Evolutionary conservation across 35 echinoderm and acorn worm genomes (phyloP).

Genomic region (Ptychodera flava): DNA sequence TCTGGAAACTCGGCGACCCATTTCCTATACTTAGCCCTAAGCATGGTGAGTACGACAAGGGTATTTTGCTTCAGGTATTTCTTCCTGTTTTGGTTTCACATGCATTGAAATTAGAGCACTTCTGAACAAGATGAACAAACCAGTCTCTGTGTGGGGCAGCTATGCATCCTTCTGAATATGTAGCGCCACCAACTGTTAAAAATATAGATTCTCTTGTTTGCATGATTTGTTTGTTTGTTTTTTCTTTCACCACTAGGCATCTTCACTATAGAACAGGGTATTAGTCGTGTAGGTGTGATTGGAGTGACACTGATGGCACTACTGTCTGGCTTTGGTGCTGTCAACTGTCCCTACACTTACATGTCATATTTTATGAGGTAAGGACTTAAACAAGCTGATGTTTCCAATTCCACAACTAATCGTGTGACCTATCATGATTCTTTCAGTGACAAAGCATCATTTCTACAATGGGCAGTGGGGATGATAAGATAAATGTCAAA

Average conservation of each 20-base stretch:
- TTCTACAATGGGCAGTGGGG: not conserved
- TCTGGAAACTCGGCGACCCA: slow-evolving; percentile 97
- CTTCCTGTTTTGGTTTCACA: not conserved
- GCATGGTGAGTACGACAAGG: slow-evolving; percentile 50
- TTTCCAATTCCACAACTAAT: not conserved
- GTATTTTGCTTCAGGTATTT: not conserved
- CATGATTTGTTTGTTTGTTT: not conserved
- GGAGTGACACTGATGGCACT: slow-evolving; percentile 88
- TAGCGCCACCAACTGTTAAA: not conserved
- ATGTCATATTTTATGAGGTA: slow-evolving; percentile 97
- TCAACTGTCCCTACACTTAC: slow-evolving; percentile 97
- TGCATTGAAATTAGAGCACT: not conserved
- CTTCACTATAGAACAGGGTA: slow-evolving; percentile 90
- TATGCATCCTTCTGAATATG: not conserved
- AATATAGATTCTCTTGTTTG: too few relatives aligned
- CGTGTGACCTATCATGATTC: too few relatives aligned
- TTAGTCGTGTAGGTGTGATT: slow-evolving; percentile 93
- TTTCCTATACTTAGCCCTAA: slow-evolving; percentile 94
- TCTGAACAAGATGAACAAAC: not conserved
- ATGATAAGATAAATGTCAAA: not conserved
- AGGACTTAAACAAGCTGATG: not conserved
- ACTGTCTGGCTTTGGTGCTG: slow-evolving; percentile 95
- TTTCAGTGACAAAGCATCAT: too few relatives aligned
- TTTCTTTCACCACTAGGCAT: slow-evolving; percentile 56
- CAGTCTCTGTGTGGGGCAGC: not conserved